A percentile compares a stretch with the other conserved stretches of the same genome.
Evolutionary conservation across 2,113 vertebrate genomes (phyloP).

Genomic region (Haemorhous mexicanus): DNA sequence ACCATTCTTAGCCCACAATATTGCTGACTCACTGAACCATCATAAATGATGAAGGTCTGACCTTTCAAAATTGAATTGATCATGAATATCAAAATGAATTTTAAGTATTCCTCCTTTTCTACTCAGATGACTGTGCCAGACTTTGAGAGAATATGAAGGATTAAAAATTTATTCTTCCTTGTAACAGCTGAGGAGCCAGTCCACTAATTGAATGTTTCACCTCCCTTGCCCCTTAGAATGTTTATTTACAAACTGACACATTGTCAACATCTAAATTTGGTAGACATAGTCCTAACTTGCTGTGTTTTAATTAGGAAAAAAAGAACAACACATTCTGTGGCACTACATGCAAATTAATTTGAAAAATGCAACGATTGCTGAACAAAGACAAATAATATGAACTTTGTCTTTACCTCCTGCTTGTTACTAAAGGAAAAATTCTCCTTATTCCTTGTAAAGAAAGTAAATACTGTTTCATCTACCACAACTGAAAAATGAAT

Average conservation of each 20-base stretch:
- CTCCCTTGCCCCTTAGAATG: not conserved
- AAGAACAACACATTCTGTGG: not conserved
- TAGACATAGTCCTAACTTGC: not conserved
- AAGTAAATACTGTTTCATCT: not conserved
- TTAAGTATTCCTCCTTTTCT: not conserved
- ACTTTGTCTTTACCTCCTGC: not conserved
- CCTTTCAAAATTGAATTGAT: not conserved
- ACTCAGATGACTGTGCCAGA: not conserved
- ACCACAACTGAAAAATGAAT: not conserved
- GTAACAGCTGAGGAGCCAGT: not conserved
- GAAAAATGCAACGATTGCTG: not conserved
- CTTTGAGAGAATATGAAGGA: not conserved
- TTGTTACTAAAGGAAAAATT: not conserved
- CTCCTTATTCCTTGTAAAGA: not conserved
- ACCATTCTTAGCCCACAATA: not conserved
- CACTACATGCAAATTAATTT: not conserved
- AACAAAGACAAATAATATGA: not conserved
- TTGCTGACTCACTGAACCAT: not conserved
- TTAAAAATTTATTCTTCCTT: not conserved
- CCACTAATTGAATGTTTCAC: not conserved
- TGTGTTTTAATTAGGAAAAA: not conserved
- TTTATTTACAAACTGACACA: not conserved
- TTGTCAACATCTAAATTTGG: not conserved
- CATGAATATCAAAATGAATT: not conserved
- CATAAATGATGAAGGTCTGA: not conserved